phyloP scores from a whole-genome alignment of 2,888 invertebrate species.

The Alviniconcha strummeri region DNA sequence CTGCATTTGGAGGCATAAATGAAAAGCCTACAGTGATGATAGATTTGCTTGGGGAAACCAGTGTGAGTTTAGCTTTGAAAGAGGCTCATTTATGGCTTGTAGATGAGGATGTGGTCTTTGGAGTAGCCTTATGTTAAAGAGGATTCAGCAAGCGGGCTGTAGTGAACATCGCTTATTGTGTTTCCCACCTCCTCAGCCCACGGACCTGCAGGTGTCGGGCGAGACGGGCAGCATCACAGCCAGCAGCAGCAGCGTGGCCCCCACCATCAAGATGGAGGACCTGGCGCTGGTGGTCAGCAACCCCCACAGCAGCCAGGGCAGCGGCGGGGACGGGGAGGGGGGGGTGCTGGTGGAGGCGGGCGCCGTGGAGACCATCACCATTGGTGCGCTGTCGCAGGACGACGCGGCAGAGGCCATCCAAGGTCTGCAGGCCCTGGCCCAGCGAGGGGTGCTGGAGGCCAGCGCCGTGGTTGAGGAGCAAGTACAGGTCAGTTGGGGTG shows the following conservation, averaged over 20 bases:
- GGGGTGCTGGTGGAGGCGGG: slow-evolving; percentile 2
- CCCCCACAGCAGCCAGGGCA: slow-evolving; percentile 1
- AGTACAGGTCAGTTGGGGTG: background rate
- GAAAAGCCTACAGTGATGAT: too few relatives aligned
- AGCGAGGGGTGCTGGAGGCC: slow-evolving; percentile 48
- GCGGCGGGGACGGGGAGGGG: background rate
- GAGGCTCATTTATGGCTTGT: too few relatives aligned
- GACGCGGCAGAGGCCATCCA: slow-evolving; percentile 68
- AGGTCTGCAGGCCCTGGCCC: slow-evolving; percentile 67
- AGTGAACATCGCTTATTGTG: too few relatives aligned
- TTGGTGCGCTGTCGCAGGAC: slow-evolving; percentile 41
- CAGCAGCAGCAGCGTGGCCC: slow-evolving; percentile 27
- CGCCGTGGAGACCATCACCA: slow-evolving; percentile 3
- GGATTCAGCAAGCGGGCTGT: too few relatives aligned
- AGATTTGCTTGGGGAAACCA: too few relatives aligned
- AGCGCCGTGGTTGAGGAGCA: slow-evolving; percentile 28
- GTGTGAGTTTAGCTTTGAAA: too few relatives aligned
- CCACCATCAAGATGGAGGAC: slow-evolving; percentile 58
- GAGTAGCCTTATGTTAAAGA: too few relatives aligned
- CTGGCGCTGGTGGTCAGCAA: slow-evolving; percentile 44
- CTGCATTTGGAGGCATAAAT: too few relatives aligned
- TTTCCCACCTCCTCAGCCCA: background rate
- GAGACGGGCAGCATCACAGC: background rate
- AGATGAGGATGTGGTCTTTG: too few relatives aligned
- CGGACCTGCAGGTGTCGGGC: slow-evolving; percentile 1